phyloP scores from a whole-genome alignment of 2,888 invertebrate genomes.

The Chromoteleia sp. region DNA sequence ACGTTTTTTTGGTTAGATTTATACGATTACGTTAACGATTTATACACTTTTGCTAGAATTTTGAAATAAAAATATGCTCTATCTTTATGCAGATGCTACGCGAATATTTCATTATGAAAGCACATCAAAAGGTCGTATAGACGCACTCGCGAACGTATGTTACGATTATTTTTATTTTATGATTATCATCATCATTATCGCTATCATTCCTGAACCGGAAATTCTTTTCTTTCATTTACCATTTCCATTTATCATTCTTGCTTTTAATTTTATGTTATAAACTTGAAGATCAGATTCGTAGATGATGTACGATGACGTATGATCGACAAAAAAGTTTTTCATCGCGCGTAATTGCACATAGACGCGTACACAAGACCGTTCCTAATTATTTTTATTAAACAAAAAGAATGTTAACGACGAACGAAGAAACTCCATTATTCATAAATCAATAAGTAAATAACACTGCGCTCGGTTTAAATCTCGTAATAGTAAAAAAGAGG shows the following conservation, averaged over 20 bases:
- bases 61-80: not conserved
- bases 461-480: slow-evolving; percentile 5
- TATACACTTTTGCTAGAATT: no score
- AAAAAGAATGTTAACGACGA: slow-evolving; percentile 45
- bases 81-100: no score
- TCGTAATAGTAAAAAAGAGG: not conserved
- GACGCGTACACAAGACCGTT: slow-evolving; percentile 19
- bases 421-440: slow-evolving; percentile 32
- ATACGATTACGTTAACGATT: no score
- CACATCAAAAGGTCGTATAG: slow-evolving; percentile 17
- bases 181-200: slow-evolving; percentile 58
- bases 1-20: no score
- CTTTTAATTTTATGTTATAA: slow-evolving; percentile 62
- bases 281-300: slow-evolving; percentile 59
- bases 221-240: slow-evolving; percentile 59
- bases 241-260: slow-evolving; percentile 62
- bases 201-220: slow-evolving; percentile 40
- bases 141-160: not conserved
- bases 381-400: slow-evolving; percentile 58
- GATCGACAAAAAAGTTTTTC: slow-evolving; percentile 60
- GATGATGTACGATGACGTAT: slow-evolving; percentile 62
- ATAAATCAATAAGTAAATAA: slow-evolving; percentile 64
- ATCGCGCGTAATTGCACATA: slow-evolving; percentile 59
- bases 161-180: slow-evolving; percentile 43
- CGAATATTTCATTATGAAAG: slow-evolving; percentile 13